phyloP scores from a whole-genome alignment of 2,113 vertebrate genomes.

The Nothoprocta perdicaria region DNA sequence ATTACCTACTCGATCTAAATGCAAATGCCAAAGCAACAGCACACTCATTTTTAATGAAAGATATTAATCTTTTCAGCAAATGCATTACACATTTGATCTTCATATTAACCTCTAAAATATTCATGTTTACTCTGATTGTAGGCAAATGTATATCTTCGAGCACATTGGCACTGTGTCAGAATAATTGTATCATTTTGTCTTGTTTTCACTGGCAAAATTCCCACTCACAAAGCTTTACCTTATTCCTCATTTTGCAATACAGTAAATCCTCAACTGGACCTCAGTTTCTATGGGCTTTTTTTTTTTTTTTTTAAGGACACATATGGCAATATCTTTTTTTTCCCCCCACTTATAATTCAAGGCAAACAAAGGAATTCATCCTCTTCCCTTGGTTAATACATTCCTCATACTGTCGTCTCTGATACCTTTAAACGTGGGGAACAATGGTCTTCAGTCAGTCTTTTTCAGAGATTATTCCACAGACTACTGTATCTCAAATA shows the following conservation, averaged over 20 bases:
- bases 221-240: slow-evolving; percentile 11
- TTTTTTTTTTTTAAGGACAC: background rate
- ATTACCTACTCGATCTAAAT: slow-evolving; percentile 75
- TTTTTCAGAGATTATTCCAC: background rate
- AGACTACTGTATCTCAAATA: background rate
- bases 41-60: slow-evolving; percentile 74
- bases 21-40: slow-evolving; percentile 75
- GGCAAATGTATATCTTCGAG: slow-evolving; percentile 25
- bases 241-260: slow-evolving; percentile 23
- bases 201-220: slow-evolving; percentile 34
- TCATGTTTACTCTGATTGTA: slow-evolving; percentile 63
- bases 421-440: background rate
- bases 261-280: background rate
- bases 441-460: background rate
- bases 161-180: slow-evolving; percentile 4
- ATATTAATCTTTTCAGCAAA: slow-evolving; percentile 76
- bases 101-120: slow-evolving; percentile 70
- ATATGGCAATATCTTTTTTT: background rate
- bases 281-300: background rate
- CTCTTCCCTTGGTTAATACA: background rate
- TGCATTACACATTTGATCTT: slow-evolving; percentile 65
- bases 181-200: slow-evolving; percentile 36
- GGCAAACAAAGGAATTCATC: background rate
- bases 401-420: background rate
- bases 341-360: background rate